Conservation (phyloP, 2,888 invertebrate genomes). For the Agrotis segetum region DNA sequence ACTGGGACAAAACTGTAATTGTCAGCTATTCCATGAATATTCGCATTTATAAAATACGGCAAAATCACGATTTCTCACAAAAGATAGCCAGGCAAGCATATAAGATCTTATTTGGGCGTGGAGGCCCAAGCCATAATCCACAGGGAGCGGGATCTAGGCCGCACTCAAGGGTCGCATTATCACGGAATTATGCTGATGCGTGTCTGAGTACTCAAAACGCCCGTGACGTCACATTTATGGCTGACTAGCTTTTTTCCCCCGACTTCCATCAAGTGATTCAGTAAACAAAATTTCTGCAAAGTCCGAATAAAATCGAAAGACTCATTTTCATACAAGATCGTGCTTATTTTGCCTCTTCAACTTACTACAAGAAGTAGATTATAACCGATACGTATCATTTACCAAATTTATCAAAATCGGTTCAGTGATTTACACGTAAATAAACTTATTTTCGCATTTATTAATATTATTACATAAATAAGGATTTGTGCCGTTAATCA, state of each 20-base stretch:
- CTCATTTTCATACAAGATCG: too few species aligned
- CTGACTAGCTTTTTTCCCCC: constrained; percentile 29
- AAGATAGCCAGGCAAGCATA: constrained; percentile 76
- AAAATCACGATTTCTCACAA: constrained; percentile 74
- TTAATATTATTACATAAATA: too few species aligned
- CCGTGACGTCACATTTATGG: constrained; percentile 77
- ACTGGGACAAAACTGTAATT: constrained; percentile 28
- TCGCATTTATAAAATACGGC: constrained; percentile 61
- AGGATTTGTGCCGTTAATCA: constrained; percentile 66
- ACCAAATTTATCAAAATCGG: too few species aligned
- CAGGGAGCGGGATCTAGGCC: constrained; percentile 83
- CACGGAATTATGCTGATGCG: constrained; percentile 88
- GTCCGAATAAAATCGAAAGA: too few species aligned
- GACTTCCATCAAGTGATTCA: too few species aligned
- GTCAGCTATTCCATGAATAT: constrained; percentile 56
- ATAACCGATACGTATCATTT: too few species aligned
- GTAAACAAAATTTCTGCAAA: too few species aligned
- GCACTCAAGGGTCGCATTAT: constrained; percentile 87
- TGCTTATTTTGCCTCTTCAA: too few species aligned
- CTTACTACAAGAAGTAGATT: too few species aligned
- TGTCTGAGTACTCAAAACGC: constrained; percentile 73
- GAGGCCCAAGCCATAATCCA: constrained; percentile 83
- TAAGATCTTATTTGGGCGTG: constrained; percentile 83
- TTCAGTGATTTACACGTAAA: too few species aligned
- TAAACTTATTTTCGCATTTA: too few species aligned